Base-by-base conservation (phyloP, 2,113 vertebrate species). In the Rostratula benghalensis region DNA sequence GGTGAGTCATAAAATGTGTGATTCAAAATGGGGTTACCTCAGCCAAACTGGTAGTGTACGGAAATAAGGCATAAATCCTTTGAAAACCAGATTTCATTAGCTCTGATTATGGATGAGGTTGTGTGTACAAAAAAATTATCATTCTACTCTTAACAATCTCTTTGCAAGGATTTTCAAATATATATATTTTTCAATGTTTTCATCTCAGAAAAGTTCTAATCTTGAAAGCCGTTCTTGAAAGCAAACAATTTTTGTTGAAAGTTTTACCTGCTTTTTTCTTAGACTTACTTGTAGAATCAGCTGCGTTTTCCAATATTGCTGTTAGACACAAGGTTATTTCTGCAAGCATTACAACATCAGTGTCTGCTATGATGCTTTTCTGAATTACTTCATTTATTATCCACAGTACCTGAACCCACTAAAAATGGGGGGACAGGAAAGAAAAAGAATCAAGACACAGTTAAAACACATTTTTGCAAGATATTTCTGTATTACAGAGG, bases 341-440 rank as follows among this genome's bases (percentile, higher is more conserved):
- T 80, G 98, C 98, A 84, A 98, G 94, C 93, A 98, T 92, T 51
- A 98, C 91, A n/a, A 95, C 94, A 87, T 99, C 97, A 48, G 87
- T 70, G 27, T 95, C 90, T 82, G 97, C 97, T 88, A 98, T 87
- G 69, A 95, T 94, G 94, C 76, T 99, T 43, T 88, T 94, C 27
- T 98, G 96, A 87, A 98, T 98, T 93, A 99, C 97, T 95, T 99
- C 98, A 96, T 97, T 98, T 96, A 99, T 96, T 83, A 98, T 90
- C 97, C 97, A 98, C 65, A 99, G 97, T 93, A 98, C 96, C 94
- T 98, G 97, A 88, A 99, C 24, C 98, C 98, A 99, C 99, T 99
- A 89, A 93, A 96, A 94, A 87, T n/a, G 7, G 3, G 4, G 3
- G 7, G 23, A 74, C 0, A 43, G n/a, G 63, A 31, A 69, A 21